Evolutionary conservation across 2,888 invertebrate genomes (phyloP).

Genomic region (Drosophila austrosaltans): DNA sequence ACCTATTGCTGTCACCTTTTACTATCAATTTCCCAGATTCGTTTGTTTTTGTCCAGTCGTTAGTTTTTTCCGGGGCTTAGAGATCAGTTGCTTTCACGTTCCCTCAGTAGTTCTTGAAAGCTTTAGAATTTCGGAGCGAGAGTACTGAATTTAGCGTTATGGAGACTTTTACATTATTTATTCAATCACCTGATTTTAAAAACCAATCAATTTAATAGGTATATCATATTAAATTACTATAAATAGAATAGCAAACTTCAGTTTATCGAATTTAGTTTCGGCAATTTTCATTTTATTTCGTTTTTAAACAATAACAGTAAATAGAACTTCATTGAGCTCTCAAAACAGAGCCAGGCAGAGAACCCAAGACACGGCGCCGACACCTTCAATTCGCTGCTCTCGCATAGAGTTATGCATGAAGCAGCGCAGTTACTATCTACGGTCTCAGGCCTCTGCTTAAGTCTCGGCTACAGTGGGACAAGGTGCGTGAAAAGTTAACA

Average conservation of each 20-base stretch:
- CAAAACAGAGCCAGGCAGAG: background rate
- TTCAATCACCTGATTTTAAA: no score
- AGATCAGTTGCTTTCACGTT: no score
- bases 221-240: no score
- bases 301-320: slow-evolving; percentile 11
- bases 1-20: no score
- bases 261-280: background rate
- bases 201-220: no score
- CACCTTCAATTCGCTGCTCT: slow-evolving; percentile 8
- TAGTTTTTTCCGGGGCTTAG: no score
- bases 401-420: slow-evolving; percentile 8
- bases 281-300: background rate
- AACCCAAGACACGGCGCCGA: background rate
- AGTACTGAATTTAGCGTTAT: no score
- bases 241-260: background rate
- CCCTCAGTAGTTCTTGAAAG: no score
- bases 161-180: no score
- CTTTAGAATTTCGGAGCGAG: no score
- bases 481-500: background rate
- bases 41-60: no score
- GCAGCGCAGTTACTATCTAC: slow-evolving; percentile 11
- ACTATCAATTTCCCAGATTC: no score
- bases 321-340: background rate
- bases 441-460: slow-evolving; percentile 6
- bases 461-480: background rate